These are phyloP conservation scores for Serilophus lunatus DNA, from an alignment of 2,113 vertebrate genomes.

Conservation along the genomic window DNA sequence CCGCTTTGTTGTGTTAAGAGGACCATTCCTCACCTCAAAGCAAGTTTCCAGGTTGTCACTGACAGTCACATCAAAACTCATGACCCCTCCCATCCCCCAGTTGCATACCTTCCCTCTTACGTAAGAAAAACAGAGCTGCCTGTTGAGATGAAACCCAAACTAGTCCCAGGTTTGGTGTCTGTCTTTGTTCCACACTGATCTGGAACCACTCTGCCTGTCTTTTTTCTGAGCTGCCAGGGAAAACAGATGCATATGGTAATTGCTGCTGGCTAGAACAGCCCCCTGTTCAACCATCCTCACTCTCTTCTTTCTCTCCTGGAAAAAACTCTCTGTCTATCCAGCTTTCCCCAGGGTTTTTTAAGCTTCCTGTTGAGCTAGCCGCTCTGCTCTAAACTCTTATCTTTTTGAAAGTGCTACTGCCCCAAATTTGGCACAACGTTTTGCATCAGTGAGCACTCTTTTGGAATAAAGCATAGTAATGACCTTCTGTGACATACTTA, in stretches of 20 bases:
- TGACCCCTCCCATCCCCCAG: constrained; percentile 37
- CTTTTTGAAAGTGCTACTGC: background rate
- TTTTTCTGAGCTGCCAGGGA: background rate
- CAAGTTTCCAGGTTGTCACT: constrained; percentile 41
- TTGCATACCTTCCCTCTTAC: background rate
- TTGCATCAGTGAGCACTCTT: background rate
- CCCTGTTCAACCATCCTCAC: background rate
- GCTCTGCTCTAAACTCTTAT: background rate
- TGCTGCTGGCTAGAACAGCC: background rate
- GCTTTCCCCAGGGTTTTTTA: background rate
- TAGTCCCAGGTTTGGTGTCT: background rate
- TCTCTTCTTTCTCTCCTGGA: background rate
- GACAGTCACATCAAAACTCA: constrained; percentile 40
- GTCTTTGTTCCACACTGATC: background rate
- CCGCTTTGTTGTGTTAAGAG: constrained; percentile 48
- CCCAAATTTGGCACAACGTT: background rate
- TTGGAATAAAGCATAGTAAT: background rate
- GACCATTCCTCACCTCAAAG: constrained; percentile 58
- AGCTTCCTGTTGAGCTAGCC: background rate
- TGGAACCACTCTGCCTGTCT: background rate
- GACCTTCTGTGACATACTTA: background rate
- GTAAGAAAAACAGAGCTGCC: background rate
- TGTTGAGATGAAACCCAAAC: background rate
- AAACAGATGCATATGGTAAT: background rate
- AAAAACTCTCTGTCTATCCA: background rate